Base-by-base conservation (phyloP, 2,888 invertebrate species). In the Lymantria dispar region DNA sequence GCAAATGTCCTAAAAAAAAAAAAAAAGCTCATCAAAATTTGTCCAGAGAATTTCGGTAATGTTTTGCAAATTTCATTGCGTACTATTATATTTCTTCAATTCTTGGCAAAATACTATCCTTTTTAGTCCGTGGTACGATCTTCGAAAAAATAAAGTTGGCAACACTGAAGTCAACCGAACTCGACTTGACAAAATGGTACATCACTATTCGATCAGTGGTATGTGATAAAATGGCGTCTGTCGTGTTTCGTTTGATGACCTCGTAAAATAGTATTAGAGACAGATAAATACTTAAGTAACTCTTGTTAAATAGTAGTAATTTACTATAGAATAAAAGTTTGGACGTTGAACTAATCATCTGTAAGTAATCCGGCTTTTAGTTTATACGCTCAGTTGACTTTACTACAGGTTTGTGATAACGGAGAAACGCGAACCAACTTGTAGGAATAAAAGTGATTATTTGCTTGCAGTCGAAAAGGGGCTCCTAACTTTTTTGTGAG, bases 381-480 rank as follows among this genome's bases (percentile, higher is more conserved):
- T 69, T 64, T 62, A 53, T 45, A 56, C 46, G 33, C 42, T 29
- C 45, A 48, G 47, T 56, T 59, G 45, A 53, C 54, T 47, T 54
- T 54, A 63, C 74, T 80, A 56, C 78, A 82, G 83, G 81, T 78
- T 77, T 78, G 66, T 74, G 78, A 70, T 84, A 84, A 81, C 76
- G 75, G 72, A 76, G 74, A 72, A 73, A 82, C 80, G 79, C 71
- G 74, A 81, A 78, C 76, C 52, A 72, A 63, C 68, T 59, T 74
- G 60, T 73, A 71, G 72, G 74, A 76, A 73, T 83, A 85, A 87
- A 72, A 53, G 66, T 74, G 64, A 55, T 77, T 74, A 66, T 89
- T 88, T 88, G 75, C 76, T 90, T 91, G 70, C 90, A 91, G 90
- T 90, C 80, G 71, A 83, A 76, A 85, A 83, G 80, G 71, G 64